Evolutionary conservation across 2,888 invertebrate species (phyloP).

Genomic region (Ophion ellenae): DNA sequence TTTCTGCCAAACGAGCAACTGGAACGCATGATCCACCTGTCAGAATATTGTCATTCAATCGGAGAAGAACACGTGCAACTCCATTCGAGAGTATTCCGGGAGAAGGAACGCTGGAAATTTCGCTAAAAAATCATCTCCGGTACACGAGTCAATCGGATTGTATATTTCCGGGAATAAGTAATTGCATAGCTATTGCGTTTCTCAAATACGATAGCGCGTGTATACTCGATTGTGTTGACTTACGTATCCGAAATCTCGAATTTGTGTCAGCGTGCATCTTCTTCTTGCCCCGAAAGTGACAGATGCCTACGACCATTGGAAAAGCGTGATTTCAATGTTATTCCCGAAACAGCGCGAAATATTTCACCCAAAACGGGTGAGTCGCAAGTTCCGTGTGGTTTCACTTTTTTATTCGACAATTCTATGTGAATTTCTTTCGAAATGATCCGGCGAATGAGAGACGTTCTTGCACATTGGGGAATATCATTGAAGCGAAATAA

Average conservation of each 20-base stretch:
- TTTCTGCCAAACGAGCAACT: too few species aligned
- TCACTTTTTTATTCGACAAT: not conserved
- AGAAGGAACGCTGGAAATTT: too few species aligned
- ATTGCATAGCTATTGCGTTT: not conserved
- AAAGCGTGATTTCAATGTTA: constrained; percentile 35
- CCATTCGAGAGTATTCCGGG: too few species aligned
- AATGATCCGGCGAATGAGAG: not conserved
- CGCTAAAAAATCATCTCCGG: too few species aligned
- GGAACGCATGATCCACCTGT: too few species aligned
- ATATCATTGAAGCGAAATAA: too few species aligned
- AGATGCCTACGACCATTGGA: constrained; percentile 79
- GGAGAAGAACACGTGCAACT: too few species aligned
- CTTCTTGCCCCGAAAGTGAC: constrained; percentile 76
- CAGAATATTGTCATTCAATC: too few species aligned
- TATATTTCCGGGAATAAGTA: not conserved
- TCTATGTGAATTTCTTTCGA: not conserved
- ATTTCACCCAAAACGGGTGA: not conserved
- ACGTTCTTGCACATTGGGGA: not conserved
- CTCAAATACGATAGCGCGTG: constrained; percentile 2
- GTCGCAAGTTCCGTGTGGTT: not conserved
- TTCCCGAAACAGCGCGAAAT: not conserved
- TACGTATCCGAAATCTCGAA: constrained; percentile 78
- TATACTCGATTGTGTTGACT: constrained; percentile 70
- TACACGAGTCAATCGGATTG: too few species aligned
- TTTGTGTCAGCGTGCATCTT: constrained; percentile 78